Conservation (phyloP, 2,797 vertebrate genomes). For the Jordanella pulchra region DNA sequence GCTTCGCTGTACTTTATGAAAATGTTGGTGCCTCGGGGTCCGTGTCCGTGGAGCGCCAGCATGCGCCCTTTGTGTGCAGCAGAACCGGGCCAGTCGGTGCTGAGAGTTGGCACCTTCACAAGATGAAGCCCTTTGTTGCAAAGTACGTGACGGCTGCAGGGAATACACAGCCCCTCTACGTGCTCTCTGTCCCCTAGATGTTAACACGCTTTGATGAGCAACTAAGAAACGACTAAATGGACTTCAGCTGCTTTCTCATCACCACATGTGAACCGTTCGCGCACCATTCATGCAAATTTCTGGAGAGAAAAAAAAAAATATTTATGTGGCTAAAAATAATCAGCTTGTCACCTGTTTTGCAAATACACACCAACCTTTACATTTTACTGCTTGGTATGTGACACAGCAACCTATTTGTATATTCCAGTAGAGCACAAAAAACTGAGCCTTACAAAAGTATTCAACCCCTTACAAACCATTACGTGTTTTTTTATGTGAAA, state of each 20-base stretch:
- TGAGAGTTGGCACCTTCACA: conserved; percentile 46
- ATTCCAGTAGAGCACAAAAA: background rate
- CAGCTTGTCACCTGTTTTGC: background rate
- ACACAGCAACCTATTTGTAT: background rate
- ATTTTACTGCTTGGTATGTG: background rate
- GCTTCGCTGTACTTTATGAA: conserved; percentile 32
- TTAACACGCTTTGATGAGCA: conserved; percentile 67
- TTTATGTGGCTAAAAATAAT: conserved; percentile 23
- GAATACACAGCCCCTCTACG: conserved; percentile 65
- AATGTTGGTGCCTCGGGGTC: conserved; percentile 23
- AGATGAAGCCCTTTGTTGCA: conserved; percentile 58
- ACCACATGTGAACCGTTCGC: background rate
- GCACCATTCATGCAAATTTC: conserved; percentile 32
- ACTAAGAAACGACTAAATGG: conserved; percentile 61
- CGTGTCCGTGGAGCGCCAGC: conserved; percentile 5
- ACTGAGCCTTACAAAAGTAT: background rate
- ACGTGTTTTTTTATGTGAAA: background rate
- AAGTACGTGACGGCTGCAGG: conserved; percentile 70
- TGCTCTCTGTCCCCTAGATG: conserved; percentile 52
- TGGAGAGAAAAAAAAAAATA: background rate
- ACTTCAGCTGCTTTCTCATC: conserved; percentile 42
- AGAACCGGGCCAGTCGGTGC: conserved; percentile 44
- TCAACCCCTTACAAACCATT: too few species aligned
- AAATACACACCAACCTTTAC: background rate
- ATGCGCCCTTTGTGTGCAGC: conserved; percentile 34